Base-by-base conservation (phyloP, 2,888 invertebrate species). In the Sarcophaga caerulescens region DNA sequence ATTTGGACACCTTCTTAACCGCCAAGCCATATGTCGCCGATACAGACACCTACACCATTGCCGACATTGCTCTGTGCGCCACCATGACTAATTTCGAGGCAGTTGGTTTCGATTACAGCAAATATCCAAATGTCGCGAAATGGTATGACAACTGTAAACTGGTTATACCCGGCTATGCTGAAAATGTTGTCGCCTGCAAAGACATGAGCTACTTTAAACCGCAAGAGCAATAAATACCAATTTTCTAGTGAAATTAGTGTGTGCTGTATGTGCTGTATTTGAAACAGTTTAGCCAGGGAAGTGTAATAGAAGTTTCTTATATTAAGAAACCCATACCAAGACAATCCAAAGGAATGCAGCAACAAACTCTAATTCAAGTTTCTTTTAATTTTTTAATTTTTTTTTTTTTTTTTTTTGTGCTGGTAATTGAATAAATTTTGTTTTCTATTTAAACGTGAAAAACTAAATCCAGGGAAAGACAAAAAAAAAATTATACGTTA, bases 21-120 rank as follows among this genome's bases (percentile, higher is more conserved):
- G 95, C 95, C 0, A 94, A 95, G 89, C 94, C 95, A 78, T 97
- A 95, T 93, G 95, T 94, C 23, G 97, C 97, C 12, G 97, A 97
- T 0, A 81, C 81, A 2, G 94, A 95, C 81, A 94, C 94, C 85
- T 93, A 97, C 74, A 97, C 97, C 11, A 91, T 98, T 21, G 97
- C 97, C 3, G 98, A 98, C 92, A 94, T 97, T 62, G 93, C 95
- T n/a, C 91, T 97, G 21, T 93, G 95, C 45, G 94, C 96, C 11
- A 94, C 95, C 2, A 94, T 97, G 6, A 95, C 96, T 52, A 96
- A 95, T 85, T 94, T 95, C 83, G 96, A 95, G 89, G 95, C 95
- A 63, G 92, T 94, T 4, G 94, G 94, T 2, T 94, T 95, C 82
- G 96, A 97, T 91, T 90, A 97, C 82, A 94, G 94, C 89, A 95